These are phyloP conservation scores for Yponomeuta malinellus DNA, from an alignment of 2,888 invertebrate genomes.

Conservation along the genomic window DNA sequence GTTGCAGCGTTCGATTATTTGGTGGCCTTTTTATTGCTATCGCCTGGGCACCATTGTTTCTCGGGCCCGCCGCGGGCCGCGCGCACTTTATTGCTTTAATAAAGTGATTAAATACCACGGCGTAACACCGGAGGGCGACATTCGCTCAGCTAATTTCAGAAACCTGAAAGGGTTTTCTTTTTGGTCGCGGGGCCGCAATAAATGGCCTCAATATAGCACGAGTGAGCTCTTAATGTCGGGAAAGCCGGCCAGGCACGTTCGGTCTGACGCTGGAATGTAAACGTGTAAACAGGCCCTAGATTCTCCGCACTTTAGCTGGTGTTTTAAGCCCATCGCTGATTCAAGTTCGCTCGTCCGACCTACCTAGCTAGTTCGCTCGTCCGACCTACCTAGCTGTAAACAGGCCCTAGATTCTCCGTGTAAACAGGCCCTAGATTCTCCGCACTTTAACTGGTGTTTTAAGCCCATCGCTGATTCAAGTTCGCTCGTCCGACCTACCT, in stretches of 20 bases:
- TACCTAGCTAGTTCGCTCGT: too few species aligned
- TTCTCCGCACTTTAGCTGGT: too few species aligned
- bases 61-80: conserved; percentile 20
- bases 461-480: too few species aligned
- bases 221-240: background rate
- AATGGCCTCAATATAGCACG: conserved; percentile 8
- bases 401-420: background rate
- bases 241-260: background rate
- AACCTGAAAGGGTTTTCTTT: conserved; percentile 34
- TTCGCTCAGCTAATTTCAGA: conserved; percentile 52
- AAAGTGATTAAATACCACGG: conserved; percentile 63
- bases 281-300: background rate
- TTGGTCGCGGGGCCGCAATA: conserved; percentile 1
- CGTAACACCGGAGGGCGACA: conserved; percentile 42
- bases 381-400: too few species aligned
- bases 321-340: too few species aligned
- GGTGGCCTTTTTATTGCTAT: conserved; percentile 57
- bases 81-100: conserved; percentile 54
- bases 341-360: too few species aligned
- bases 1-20: conserved; percentile 34
- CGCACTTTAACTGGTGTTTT: too few species aligned
- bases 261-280: background rate
- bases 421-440: background rate
- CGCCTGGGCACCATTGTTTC: conserved; percentile 53
- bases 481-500: too few species aligned